A percentile compares a stretch with the other conserved stretches of the same genome.
phyloP scores from a whole-genome alignment of 1,140 invertebrate species.

The Drosophila hydei region DNA sequence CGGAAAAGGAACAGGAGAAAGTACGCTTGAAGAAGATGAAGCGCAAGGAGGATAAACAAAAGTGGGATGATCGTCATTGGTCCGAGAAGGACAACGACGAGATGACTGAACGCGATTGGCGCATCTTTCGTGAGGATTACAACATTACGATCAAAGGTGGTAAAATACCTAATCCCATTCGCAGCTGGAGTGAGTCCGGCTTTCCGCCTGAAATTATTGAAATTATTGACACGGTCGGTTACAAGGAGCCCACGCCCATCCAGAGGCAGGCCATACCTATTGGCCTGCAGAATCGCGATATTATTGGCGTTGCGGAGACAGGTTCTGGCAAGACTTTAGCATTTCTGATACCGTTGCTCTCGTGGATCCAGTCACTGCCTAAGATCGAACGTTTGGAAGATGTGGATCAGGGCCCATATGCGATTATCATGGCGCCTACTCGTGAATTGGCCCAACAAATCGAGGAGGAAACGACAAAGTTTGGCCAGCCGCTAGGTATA shows the following conservation, averaged over 20 bases:
- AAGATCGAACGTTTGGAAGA: conserved; percentile 97
- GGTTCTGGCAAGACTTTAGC: conserved; percentile 99
- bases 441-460: conserved; percentile 99
- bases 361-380: conserved; percentile 99
- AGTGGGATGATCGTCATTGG: conserved; percentile 99
- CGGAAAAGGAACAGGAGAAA: conserved; percentile 99
- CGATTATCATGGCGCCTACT: conserved; percentile 99
- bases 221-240: conserved; percentile 97
- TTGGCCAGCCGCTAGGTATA: conserved; percentile 97
- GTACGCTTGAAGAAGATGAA: conserved; percentile 96
- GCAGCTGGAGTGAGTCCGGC: conserved; percentile 97
- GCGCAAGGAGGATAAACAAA: conserved; percentile 98
- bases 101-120: conserved; percentile 99
- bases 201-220: conserved; percentile 96
- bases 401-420: conserved; percentile 98
- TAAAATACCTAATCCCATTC: conserved; percentile 97
- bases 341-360: conserved; percentile 97
- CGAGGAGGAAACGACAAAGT: conserved; percentile 99
- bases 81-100: conserved; percentile 96
- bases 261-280: conserved; percentile 99
- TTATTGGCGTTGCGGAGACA: conserved; percentile 99
- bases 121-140: conserved; percentile 99
- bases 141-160: conserved; percentile 99
- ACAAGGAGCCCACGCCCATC: conserved; percentile 99
- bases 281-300: conserved; percentile 98